phyloP scores from a whole-genome alignment of 2,797 vertebrate genomes.

The Tadarida brasiliensis region DNA sequence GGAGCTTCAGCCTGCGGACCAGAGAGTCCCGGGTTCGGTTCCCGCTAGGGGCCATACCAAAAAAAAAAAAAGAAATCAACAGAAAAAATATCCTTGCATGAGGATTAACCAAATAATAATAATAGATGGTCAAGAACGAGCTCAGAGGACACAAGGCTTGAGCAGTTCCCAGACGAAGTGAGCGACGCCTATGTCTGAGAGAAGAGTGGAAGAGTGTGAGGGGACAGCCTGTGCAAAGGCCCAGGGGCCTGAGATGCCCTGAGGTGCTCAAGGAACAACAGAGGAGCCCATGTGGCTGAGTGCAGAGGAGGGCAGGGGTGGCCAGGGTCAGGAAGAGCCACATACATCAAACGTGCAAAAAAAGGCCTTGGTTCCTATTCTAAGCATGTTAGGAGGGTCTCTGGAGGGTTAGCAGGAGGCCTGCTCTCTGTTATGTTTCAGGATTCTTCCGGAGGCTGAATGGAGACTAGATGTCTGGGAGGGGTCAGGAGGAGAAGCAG shows the following conservation, averaged over 20 bases:
- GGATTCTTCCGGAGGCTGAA: background rate
- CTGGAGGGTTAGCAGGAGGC: background rate
- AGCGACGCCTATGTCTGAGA: background rate
- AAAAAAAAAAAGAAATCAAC: too few species aligned
- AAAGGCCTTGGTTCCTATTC: background rate
- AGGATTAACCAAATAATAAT: too few species aligned
- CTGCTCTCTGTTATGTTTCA: background rate
- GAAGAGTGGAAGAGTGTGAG: background rate
- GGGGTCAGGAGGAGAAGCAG: background rate
- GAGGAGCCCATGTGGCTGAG: background rate
- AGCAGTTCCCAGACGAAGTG: background rate
- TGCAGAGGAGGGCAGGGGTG: background rate
- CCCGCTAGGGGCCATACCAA: too few species aligned
- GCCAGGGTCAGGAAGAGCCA: background rate
- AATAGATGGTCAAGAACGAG: too few species aligned
- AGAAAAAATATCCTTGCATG: too few species aligned
- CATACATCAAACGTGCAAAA: fast-evolving
- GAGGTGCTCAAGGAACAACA: background rate
- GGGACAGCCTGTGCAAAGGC: background rate
- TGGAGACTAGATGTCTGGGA: background rate
- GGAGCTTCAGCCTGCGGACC: too few species aligned
- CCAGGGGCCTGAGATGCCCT: background rate
- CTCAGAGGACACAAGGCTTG: background rate
- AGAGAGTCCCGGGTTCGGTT: too few species aligned
- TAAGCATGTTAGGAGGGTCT: background rate